These are phyloP conservation scores for Lochmaea capreae DNA, from an alignment of 2,888 invertebrate species.

Conservation along the genomic window DNA sequence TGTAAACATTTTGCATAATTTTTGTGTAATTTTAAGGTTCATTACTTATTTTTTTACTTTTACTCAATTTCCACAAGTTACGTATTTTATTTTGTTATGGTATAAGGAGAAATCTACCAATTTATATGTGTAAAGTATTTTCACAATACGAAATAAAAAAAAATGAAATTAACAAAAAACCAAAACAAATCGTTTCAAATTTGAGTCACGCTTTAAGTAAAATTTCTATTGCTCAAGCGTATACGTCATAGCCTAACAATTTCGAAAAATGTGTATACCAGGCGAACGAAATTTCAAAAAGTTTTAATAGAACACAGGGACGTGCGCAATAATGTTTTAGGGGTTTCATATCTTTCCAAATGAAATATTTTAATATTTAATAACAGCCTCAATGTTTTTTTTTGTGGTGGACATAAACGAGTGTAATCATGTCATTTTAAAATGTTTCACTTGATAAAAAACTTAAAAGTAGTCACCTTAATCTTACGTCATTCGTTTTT, in stretches of 20 bases:
- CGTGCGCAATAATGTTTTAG: too few species aligned
- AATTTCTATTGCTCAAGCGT: constrained; percentile 4
- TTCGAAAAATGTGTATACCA: background rate
- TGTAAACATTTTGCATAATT: background rate
- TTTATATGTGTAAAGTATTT: background rate
- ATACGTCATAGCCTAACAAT: background rate
- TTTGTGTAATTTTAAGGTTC: background rate
- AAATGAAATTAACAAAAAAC: constrained; percentile 7
- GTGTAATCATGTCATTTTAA: constrained; percentile 19
- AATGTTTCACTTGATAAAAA: constrained; percentile 25
- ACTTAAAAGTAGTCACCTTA: constrained; percentile 49
- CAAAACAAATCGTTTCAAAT: constrained; percentile 22
- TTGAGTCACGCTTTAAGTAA: constrained; percentile 9
- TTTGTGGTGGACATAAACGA: background rate
- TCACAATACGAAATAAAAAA: background rate
- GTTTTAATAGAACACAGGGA: too few species aligned
- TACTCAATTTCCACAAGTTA: constrained; percentile 4
- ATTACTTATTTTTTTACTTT: background rate
- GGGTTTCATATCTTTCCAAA: too few species aligned
- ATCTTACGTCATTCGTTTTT: constrained; percentile 65
- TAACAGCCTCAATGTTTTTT: too few species aligned
- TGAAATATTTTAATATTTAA: too few species aligned
- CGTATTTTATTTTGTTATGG: constrained; percentile 17
- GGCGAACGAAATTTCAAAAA: too few species aligned
- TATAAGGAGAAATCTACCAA: background rate